A percentile compares a stretch with the other conserved stretches of the same genome.
These are phyloP conservation scores for Chydorus sphaericus DNA, from an alignment of 2,888 invertebrate species.

Conservation along the genomic window DNA sequence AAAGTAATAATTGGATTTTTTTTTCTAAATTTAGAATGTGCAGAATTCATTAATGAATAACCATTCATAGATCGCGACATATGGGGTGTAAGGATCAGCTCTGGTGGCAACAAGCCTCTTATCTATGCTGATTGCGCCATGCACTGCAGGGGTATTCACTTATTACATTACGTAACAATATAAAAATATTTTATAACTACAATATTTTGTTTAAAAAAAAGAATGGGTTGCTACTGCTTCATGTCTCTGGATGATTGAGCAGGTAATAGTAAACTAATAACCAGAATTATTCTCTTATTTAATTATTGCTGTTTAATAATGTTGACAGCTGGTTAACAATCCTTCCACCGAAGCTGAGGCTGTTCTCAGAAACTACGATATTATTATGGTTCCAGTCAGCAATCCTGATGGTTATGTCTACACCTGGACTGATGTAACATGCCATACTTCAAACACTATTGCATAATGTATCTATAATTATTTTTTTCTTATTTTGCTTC, in stretches of 20 bases:
- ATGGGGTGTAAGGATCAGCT: constrained; percentile 16
- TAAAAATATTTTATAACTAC: neutral
- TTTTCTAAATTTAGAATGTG: neutral
- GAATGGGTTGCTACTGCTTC: constrained; percentile 31
- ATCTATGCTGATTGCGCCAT: constrained; percentile 27
- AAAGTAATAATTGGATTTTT: constrained; percentile 12
- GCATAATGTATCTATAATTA: no score
- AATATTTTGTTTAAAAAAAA: neutral
- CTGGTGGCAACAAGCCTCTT: constrained; percentile 19
- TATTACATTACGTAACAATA: no score
- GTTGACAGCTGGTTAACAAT: no score
- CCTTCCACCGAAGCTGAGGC: no score
- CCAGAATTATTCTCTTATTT: no score
- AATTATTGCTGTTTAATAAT: no score
- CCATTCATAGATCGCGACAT: constrained; percentile 19
- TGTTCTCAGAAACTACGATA: constrained; percentile 20
- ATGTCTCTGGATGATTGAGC: constrained; percentile 20
- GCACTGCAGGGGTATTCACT: constrained; percentile 27
- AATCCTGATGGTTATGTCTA: constrained; percentile 26
- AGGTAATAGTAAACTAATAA: no score
- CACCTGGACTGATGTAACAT: constrained; percentile 21
- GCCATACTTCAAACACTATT: no score
- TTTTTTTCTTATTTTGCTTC: no score
- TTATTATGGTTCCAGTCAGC: constrained; percentile 23
- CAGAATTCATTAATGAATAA: no score